Conservation (phyloP, 2,797 vertebrate species). For the Amniataba percoides region DNA sequence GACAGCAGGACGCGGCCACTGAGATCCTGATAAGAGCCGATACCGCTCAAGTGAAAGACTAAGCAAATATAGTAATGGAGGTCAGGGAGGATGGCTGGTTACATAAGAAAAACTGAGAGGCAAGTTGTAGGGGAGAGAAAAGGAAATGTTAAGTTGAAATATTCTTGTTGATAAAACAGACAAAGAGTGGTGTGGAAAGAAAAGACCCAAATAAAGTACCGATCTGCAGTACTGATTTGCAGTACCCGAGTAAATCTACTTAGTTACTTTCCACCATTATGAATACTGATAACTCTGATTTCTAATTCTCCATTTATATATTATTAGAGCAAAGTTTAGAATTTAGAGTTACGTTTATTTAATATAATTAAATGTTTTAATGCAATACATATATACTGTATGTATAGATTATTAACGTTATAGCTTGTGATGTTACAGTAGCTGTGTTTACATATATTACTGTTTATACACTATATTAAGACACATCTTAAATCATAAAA, state of each 20-base stretch:
- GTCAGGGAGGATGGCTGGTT: conserved; percentile 33
- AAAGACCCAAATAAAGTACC: too few relatives aligned
- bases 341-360: too few relatives aligned
- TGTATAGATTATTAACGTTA: not conserved
- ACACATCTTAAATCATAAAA: not conserved
- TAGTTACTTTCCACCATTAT: too few relatives aligned
- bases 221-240: too few relatives aligned
- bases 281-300: too few relatives aligned
- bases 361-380: not conserved
- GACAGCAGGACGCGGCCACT: conserved; percentile 49
- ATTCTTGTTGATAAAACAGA: too few relatives aligned
- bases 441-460: not conserved
- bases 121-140: too few relatives aligned
- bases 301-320: not conserved
- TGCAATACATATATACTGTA: too few relatives aligned
- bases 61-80: conserved; percentile 59
- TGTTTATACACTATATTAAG: too few relatives aligned
- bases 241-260: too few relatives aligned
- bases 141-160: too few relatives aligned
- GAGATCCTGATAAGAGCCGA: conserved; percentile 52
- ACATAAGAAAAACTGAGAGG: conserved; percentile 4
- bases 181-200: too few relatives aligned
- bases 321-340: not conserved
- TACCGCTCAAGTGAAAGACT: conserved; percentile 56
- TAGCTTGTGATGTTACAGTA: not conserved